Conservation (phyloP, 2,888 invertebrate genomes). For the Eulithis testata region DNA sequence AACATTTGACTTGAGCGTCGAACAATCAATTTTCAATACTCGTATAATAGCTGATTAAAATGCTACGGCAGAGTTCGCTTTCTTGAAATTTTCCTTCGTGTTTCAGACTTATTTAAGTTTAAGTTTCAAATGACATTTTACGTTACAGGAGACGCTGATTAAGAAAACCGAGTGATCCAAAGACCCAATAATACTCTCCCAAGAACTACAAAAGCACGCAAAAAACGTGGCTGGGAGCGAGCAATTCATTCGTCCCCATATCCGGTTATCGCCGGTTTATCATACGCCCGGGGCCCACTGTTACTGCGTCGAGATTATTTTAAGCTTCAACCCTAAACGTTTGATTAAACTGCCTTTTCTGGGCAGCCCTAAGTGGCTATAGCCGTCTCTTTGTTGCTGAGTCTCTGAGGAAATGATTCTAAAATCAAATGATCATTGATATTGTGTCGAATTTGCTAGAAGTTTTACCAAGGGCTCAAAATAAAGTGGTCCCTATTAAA, state of each 20-base stretch:
- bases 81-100: slow-evolving; percentile 26
- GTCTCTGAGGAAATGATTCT: slow-evolving; percentile 2
- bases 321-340: slow-evolving; percentile 77
- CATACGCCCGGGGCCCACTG: slow-evolving; percentile 72
- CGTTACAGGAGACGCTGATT: not conserved
- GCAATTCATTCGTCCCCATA: slow-evolving; percentile 79
- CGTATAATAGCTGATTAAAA: no score
- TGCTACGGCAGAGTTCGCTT: no score
- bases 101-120: not conserved
- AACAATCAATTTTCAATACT: no score
- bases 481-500: no score
- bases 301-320: slow-evolving; percentile 77
- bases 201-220: slow-evolving; percentile 66
- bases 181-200: slow-evolving; percentile 46
- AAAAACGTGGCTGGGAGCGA: slow-evolving; percentile 74
- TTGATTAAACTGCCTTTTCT: slow-evolving; percentile 74
- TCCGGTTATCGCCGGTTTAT: slow-evolving; percentile 81
- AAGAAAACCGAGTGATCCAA: not conserved
- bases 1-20: no score
- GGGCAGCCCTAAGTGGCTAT: slow-evolving; percentile 26
- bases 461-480: no score
- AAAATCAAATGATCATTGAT: not conserved
- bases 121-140: not conserved
- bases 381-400: slow-evolving; percentile 39
- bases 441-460: no score